Base-by-base conservation (phyloP, 1,140 invertebrate species). In the Vanessa atalanta region DNA sequence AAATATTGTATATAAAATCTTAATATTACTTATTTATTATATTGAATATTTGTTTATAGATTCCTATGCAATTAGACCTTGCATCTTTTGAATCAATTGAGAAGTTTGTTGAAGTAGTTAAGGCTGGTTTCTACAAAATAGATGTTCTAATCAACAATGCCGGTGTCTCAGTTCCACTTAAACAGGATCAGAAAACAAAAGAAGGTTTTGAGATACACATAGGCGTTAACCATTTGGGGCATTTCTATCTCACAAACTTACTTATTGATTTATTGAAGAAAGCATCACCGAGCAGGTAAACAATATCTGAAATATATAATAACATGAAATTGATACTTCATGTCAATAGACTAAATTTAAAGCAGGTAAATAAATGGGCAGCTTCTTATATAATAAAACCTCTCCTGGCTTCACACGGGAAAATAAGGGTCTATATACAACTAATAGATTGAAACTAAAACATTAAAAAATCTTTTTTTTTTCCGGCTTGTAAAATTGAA, bases 71-170 rank as follows among this genome's bases (percentile, higher is more conserved):
- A 72, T 79, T 97, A 20, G 96, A 97, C 88, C 89, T 97, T 12
- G 92, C 94, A 43, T 96, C 95, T 0, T 92, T 97, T n/a, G 86
- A 93, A 57, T 97, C 96, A 0, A 95, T 97, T 20, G 93, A 93
- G 84, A 90, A 94, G 37, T 97, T 97, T 94, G 94, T 94, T n/a
- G 84, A 93, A 55, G 88, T 95, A 66, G 93, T 97, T 1, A 93
- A 95, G 60, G 86, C 87, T 11, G 92, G 88, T 11, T 93, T 93
- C 79, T 76, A 90, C 71, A 93, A 92, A 75, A 93, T 99, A 57
- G 95, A 99, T 93, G 94, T 98, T 43, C 93, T 99, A 48, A 96
- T 99, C 60, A 99, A 99, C 87, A 99, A 99, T 93, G 98, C 97
- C 23, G 97, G 97, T 13, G 94, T 98, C 0, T 94, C 95, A 75